Evolutionary conservation across 2,888 invertebrate genomes (phyloP).

Genomic region (Drosophila cracens): DNA sequence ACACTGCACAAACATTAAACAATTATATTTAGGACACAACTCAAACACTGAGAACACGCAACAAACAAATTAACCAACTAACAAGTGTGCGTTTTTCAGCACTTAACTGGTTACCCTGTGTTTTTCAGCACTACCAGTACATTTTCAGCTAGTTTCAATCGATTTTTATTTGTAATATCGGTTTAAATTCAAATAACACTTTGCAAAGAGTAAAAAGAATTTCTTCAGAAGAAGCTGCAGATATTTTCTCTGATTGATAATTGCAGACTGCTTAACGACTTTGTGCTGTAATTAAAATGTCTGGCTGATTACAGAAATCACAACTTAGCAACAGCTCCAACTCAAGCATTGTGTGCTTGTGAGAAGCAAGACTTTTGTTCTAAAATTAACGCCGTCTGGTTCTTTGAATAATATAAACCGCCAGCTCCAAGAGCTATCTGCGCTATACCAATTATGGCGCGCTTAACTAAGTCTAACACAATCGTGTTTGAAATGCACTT

Average conservation of each 20-base stretch:
- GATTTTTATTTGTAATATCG: conserved; percentile 24
- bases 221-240: conserved; percentile 42
- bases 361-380: conserved; percentile 2
- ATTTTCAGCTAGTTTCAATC: conserved; percentile 27
- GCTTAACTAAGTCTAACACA: conserved; percentile 25
- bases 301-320: conserved; percentile 60
- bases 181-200: conserved; percentile 31
- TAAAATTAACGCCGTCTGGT: conserved; percentile 26
- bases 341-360: conserved; percentile 1
- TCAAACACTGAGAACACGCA: conserved; percentile 38
- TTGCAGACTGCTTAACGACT: conserved; percentile 31
- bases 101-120: conserved; percentile 9
- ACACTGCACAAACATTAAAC: conserved; percentile 13
- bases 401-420: conserved; percentile 27
- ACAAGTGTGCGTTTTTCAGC: conserved; percentile 30
- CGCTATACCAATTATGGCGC: conserved; percentile 11
- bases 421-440: conserved; percentile 27
- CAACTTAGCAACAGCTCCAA: conserved; percentile 47
- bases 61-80: conserved; percentile 59
- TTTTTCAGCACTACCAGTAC: conserved; percentile 29
- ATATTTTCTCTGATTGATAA: conserved; percentile 51
- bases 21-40: conserved; percentile 25
- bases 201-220: conserved; percentile 11
- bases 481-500: conserved; percentile 21
- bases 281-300: conserved; percentile 55